Evolutionary conservation across 2,113 vertebrate species (phyloP), one percentile per base, ranked within the genome.

Genomic region (Channa maculata): DNA sequence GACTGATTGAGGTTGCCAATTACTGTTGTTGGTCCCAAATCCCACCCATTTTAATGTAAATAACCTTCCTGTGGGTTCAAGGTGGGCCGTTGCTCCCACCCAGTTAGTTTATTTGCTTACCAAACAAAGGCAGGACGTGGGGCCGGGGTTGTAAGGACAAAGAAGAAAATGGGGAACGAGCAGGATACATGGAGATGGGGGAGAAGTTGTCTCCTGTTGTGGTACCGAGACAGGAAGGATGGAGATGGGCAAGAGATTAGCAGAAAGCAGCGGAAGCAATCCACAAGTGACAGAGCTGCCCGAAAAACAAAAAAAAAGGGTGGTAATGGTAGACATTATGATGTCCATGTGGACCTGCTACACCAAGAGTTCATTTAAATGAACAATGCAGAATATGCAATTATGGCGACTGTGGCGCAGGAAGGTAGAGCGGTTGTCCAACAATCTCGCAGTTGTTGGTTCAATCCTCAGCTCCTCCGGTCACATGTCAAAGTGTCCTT

Each of bases 41-140:
- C 5, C 2, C 46, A 14, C 59, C 15, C 71, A 34, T 3, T 34
- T 49, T 46, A 77, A 93, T 94, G 91, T 91, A 93, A 94, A 94
- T 94, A 92, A 93, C 90, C 90, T 91, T 88, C 85, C 79, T 64
- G 34, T 79, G 84, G 86, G 86, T 91, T 91, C 89, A 89, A 93
- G 93, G 91, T 91, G 88, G 89, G 83, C 84, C 73, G 62, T 84
- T 82, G 83, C 75, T 87, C 78, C 66, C 59, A 77, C 80, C 88
- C 87, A 86, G 91, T 89, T 91, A 86, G 73, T 87, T 85, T 89
- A 91, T 88, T 90, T 93, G 92, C 93, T 92, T 88, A 86, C 84
- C 70, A 62, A 34, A 59, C 70, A 57, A 55, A 67, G 51, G 34
- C 51, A 49, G 60, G 60, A 37, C 45, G 2, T 62, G 49, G 7